Percentiles rank a stretch among this genome's conserved stretches.
These are phyloP conservation scores for Lutraria lutraria DNA, from an alignment of 2,888 invertebrate species.

Conservation along the genomic window DNA sequence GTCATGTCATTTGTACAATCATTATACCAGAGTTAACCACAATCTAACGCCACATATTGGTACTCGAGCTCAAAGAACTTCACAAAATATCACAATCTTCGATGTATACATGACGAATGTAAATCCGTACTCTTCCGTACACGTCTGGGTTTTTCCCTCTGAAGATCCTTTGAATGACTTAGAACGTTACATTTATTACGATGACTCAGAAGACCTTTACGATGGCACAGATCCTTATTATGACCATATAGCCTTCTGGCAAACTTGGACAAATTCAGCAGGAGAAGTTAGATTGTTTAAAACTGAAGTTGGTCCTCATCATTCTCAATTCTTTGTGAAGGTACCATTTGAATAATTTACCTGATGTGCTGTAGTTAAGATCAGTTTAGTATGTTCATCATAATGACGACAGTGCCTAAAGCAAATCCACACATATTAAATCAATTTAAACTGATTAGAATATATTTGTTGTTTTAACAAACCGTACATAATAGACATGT, in stretches of 20 bases:
- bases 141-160: conserved; percentile 30
- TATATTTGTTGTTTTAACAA: too few relatives aligned
- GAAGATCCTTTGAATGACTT: background rate
- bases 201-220: background rate
- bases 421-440: too few relatives aligned
- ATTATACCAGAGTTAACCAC: background rate
- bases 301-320: background rate
- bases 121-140: conserved; percentile 12
- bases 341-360: background rate
- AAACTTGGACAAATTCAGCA: background rate
- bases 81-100: conserved; percentile 17
- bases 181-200: too few relatives aligned
- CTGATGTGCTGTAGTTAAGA: too few relatives aligned
- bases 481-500: too few relatives aligned
- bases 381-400: too few relatives aligned
- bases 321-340: background rate
- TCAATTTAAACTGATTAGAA: too few relatives aligned
- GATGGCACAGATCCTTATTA: background rate
- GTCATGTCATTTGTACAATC: conserved; percentile 29
- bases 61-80: background rate
- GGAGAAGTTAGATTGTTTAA: background rate
- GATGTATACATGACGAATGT: background rate
- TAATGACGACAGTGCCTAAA: too few relatives aligned
- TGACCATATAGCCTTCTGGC: background rate
- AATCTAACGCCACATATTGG: background rate